Conservation (phyloP, 2,797 vertebrate species). For the Trachurus trachurus region DNA sequence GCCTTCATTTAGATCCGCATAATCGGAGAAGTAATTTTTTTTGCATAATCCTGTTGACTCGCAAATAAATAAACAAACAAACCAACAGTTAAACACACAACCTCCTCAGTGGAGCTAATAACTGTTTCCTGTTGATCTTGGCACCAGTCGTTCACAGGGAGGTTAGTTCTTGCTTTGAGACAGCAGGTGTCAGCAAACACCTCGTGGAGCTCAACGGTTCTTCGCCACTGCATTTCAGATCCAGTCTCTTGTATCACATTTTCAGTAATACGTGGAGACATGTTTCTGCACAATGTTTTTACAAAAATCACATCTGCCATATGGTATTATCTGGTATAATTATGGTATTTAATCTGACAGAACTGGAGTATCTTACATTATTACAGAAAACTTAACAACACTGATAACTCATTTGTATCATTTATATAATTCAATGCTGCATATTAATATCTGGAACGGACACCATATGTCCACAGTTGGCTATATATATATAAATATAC, state of each 20-base stretch:
- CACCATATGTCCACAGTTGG: neutral
- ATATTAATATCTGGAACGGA: neutral
- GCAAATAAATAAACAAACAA: too few relatives aligned
- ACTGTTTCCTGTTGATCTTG: neutral
- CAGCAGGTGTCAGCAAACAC: constrained; percentile 82
- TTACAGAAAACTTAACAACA: neutral
- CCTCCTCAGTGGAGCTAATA: neutral
- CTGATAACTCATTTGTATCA: neutral
- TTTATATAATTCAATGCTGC: constrained; percentile 9
- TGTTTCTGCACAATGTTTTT: neutral
- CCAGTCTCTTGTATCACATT: constrained; percentile 10
- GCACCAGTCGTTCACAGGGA: neutral
- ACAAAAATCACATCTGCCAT: neutral
- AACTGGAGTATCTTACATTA: constrained; percentile 1
- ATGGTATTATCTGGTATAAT: too few relatives aligned
- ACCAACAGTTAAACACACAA: too few relatives aligned
- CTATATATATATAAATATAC: neutral
- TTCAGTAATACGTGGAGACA: neutral
- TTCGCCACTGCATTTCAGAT: constrained; percentile 30
- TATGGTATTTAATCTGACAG: neutral
- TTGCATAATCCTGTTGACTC: too few relatives aligned
- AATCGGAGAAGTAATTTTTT: too few relatives aligned
- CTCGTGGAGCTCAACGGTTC: constrained; percentile 8
- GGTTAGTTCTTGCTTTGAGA: constrained; percentile 42
- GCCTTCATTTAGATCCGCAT: too few relatives aligned